phyloP scores from a whole-genome alignment of 2,113 vertebrate species.

The Epinephelus moara region DNA sequence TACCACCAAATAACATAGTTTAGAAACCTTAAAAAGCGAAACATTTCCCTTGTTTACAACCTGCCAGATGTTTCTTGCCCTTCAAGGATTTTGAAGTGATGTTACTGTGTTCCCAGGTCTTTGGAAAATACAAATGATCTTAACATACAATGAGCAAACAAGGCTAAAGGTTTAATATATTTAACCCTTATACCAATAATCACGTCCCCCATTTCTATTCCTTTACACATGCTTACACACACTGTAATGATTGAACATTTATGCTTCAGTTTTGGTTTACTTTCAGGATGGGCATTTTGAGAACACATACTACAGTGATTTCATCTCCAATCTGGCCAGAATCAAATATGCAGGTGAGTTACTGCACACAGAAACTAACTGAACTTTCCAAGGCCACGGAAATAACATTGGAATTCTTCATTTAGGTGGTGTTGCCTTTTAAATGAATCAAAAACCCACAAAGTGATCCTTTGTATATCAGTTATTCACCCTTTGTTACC shows the following conservation, averaged over 20 bases:
- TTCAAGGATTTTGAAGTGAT: not conserved
- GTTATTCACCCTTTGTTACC: too few species aligned
- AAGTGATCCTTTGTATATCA: too few species aligned
- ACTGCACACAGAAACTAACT: not conserved
- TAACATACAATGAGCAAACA: not conserved
- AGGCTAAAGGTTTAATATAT: not conserved
- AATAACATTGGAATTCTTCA: too few species aligned
- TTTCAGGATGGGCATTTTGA: slow-evolving; percentile 88
- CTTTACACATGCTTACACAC: not conserved
- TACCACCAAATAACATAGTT: not conserved
- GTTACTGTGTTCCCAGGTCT: not conserved
- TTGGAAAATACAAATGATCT: not conserved
- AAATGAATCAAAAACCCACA: too few species aligned
- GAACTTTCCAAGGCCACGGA: too few species aligned
- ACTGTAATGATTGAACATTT: not conserved
- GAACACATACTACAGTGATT: slow-evolving; percentile 93
- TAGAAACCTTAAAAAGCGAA: not conserved
- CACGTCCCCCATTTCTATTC: not conserved
- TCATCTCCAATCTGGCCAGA: slow-evolving; percentile 87
- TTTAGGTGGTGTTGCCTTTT: too few species aligned
- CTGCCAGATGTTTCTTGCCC: not conserved
- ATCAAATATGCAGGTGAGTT: slow-evolving; percentile 89
- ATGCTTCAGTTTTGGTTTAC: slow-evolving; percentile 13
- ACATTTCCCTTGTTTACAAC: not conserved
- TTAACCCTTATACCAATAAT: not conserved